Base-by-base conservation (phyloP, 2,797 vertebrate genomes). In the Melanogrammus aeglefinus region DNA sequence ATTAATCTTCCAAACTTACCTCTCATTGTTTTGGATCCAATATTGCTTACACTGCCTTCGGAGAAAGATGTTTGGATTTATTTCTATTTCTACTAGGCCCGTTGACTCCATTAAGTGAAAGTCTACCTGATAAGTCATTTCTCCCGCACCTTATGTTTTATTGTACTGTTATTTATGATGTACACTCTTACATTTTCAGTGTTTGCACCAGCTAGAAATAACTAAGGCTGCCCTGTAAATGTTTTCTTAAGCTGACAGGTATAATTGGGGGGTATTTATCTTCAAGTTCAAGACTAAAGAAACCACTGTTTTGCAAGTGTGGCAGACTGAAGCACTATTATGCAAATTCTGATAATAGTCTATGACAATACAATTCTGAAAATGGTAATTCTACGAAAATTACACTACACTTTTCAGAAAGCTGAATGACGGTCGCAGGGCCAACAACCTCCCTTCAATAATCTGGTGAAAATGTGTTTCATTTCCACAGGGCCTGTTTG, bases 401-500 rank as follows among this genome's bases (percentile, higher is more conserved):
- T 27, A 31, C 63, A n/a, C n/a, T 29, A 31, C n/a, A 4, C 3
- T 71, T 33, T 71, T 71, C 24, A 33, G 24, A 33, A 33, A 14
- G 12, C 10, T 71, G 69, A 33, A 33, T 70, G 66, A 70, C 9
- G 27, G 29, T 66, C 8, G 21, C 6, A 5, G 27, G 29, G 27
- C 38, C 24, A 44, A 16, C 21, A 41, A 36, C 35, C 35, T 16
- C 13, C 47, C 12, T 31, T 74, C 13, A 12, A 39, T 6, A 74
- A 39, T 74, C 38, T 74, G 73, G 12, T n/a, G 10, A 74, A 74
- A 74, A 5, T 24, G 18, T 44, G 7, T 63, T 74, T 74, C n/a
- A 74, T 47, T 44, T 47, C 73, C 73, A 29, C 24, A 5, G 73
- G 73, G 44, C 29, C 74, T 31, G 33, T 75, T 44, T 33, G 74